Conservation (phyloP, 1,140 invertebrate species). For the Riptortus pedestris region DNA sequence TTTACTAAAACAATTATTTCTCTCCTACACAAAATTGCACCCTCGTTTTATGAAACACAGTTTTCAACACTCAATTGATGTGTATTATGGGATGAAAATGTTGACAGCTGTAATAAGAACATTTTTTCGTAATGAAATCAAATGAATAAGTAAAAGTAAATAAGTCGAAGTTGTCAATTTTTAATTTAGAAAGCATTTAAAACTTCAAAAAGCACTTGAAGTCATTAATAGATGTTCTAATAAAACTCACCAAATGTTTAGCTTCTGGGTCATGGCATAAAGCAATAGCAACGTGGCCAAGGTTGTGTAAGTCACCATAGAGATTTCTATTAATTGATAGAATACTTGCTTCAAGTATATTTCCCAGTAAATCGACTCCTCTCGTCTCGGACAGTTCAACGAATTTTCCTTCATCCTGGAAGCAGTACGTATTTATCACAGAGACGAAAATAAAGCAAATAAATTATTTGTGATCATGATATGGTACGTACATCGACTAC, state of each 20-base stretch:
- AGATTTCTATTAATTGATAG: constrained; percentile 54
- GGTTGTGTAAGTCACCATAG: constrained; percentile 65
- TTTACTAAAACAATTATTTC: no score
- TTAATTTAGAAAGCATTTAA: not conserved
- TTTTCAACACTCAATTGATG: no score
- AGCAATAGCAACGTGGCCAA: constrained; percentile 54
- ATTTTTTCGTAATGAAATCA: no score
- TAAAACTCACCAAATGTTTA: constrained; percentile 50
- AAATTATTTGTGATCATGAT: not conserved
- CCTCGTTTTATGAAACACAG: no score
- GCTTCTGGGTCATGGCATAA: constrained; percentile 62
- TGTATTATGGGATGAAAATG: no score
- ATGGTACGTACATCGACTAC: constrained; percentile 43
- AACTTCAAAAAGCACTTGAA: not conserved
- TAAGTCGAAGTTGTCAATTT: not conserved
- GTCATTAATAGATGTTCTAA: not conserved
- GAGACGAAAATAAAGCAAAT: not conserved
- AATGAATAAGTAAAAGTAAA: no score
- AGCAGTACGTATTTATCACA: not conserved
- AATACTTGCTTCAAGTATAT: constrained; percentile 63
- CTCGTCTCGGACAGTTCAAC: constrained; percentile 49
- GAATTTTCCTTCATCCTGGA: constrained; percentile 32
- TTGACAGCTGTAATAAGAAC: no score
- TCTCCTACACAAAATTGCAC: no score
- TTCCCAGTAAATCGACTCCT: constrained; percentile 69